Evolutionary conservation across 2,888 invertebrate species (phyloP).

Genomic region (Drosophila emarginata): DNA sequence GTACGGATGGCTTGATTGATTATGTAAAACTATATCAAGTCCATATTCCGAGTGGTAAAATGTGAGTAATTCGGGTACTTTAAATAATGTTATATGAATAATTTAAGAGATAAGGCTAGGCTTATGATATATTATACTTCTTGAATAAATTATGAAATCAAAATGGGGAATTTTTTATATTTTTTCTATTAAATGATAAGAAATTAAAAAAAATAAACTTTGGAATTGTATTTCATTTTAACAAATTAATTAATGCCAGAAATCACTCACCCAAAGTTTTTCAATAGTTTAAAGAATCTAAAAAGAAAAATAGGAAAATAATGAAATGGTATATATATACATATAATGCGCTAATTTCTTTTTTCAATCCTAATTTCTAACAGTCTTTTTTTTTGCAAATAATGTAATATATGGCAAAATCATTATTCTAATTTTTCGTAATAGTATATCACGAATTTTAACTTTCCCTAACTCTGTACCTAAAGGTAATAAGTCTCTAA

Average conservation of each 20-base stretch:
- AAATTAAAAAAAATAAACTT: neutral
- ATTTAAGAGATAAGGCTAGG: constrained; percentile 18
- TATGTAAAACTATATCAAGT: constrained; percentile 34
- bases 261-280: neutral
- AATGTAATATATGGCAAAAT: too few relatives aligned
- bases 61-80: constrained; percentile 29
- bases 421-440: too few relatives aligned
- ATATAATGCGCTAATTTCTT: too few relatives aligned
- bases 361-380: too few relatives aligned
- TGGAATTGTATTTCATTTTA: neutral
- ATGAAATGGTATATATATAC: neutral
- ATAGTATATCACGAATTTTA: too few relatives aligned
- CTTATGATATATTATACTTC: neutral
- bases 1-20: constrained; percentile 29
- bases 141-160: constrained; percentile 12
- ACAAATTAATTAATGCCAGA: neutral
- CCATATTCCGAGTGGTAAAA: neutral
- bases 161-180: neutral
- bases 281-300: neutral
- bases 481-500: neutral
- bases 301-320: neutral
- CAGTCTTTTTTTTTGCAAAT: too few relatives aligned
- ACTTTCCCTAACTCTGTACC: neutral
- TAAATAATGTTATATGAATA: neutral
- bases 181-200: neutral